Evolutionary conservation across 1,140 invertebrate genomes (phyloP), one percentile per base, ranked within the genome.

Genomic region (Frieseomelitta varia): DNA sequence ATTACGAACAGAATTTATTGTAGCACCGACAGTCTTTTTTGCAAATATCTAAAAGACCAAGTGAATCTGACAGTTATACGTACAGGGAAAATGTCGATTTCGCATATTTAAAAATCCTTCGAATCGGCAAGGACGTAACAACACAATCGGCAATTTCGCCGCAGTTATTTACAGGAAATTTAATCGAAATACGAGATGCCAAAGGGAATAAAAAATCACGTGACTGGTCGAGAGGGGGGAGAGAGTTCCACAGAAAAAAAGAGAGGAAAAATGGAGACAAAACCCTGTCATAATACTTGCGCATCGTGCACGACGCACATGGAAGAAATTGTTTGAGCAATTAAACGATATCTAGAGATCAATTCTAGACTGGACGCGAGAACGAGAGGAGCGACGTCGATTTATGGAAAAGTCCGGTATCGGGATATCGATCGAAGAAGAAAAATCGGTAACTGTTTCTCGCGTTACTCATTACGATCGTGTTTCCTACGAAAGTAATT

Each of bases 271-370:
- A 85, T 75, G 30, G 47, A 65, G 65, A 58, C 53, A 24, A 58
- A 78, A 84, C 75, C 67, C 75, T 78, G 65, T 89, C 73, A 73
- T 88, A 88, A 92, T 91, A 91, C 89, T 91, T 87, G 76, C 80
- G 56, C 61, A 68, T 15, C 79, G 75, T 34, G 78, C 77, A 73
- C 63, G 79, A 51, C 53, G 39, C 72, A 74, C 77, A 87, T 94
- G 93, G 93, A 94, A 93, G 93, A 93, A 91, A 91, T 92, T 86
- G 68, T 93, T 94, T 94, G 93, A 94, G 93, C 93, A 93, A 93
- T 92, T 93, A 85, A 91, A 91, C 88, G 82, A 91, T 91, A 89
- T 91, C 81, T 80, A 81, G 24, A 69, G 67, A 81, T 87, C 56
- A 79, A 67, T 87, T 83, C 85, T 87, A 82, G 79, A 81, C n/a